Percentiles rank a stretch among this genome's conserved stretches.
Evolutionary conservation across 2,888 invertebrate genomes (phyloP).

Genomic region (Yponomeuta cagnagella): DNA sequence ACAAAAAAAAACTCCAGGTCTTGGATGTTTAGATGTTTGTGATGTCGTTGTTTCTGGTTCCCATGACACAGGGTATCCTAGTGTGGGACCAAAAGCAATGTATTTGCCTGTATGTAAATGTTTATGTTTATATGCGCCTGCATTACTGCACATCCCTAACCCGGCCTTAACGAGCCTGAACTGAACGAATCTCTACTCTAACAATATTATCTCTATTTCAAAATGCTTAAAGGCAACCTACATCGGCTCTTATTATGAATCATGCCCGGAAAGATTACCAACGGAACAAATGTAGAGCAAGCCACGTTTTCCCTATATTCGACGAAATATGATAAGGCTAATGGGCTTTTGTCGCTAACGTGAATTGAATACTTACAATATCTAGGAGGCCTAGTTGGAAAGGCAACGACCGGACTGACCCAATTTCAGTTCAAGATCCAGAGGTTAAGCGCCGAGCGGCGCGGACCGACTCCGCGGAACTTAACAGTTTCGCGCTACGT

Average conservation of each 20-base stretch:
- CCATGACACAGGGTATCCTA: too few relatives aligned
- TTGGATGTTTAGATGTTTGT: too few relatives aligned
- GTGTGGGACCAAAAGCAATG: too few relatives aligned
- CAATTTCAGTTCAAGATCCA: conserved; percentile 12
- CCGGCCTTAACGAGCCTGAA: background rate
- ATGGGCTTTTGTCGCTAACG: background rate
- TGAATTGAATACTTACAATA: background rate
- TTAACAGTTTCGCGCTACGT: conserved; percentile 44
- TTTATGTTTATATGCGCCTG: conserved; percentile 18
- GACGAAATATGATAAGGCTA: background rate
- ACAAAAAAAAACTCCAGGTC: too few relatives aligned
- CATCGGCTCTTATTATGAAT: background rate
- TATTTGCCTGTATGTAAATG: too few relatives aligned
- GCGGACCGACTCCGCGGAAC: background rate
- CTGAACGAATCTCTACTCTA: too few relatives aligned
- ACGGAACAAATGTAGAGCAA: background rate
- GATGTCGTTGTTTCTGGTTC: too few relatives aligned
- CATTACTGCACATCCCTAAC: conserved; percentile 30
- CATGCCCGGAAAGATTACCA: background rate
- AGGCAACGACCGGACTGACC: conserved; percentile 5
- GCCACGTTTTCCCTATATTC: background rate
- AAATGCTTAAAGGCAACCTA: background rate
- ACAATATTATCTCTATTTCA: background rate
- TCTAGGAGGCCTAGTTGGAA: conserved; percentile 1
- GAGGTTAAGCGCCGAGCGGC: conserved; percentile 8